phyloP scores from a whole-genome alignment of 2,797 vertebrate species.

The Selene dorsalis region DNA sequence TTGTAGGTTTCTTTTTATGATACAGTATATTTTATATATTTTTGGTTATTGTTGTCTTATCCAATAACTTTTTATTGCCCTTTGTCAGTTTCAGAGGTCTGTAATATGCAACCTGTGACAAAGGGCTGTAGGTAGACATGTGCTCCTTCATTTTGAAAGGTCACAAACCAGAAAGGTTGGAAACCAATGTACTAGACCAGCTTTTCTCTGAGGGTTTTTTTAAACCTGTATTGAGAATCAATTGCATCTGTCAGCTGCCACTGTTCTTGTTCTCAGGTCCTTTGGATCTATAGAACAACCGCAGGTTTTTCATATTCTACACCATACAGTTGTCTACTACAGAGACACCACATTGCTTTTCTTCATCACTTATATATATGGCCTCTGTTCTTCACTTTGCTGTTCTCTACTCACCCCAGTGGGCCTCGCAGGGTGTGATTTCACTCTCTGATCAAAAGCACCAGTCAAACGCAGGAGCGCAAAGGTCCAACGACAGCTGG shows the following conservation, averaged over 20 bases:
- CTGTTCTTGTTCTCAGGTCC: conserved; percentile 41
- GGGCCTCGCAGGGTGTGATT: conserved; percentile 30
- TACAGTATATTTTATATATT: not conserved
- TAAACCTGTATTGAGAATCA: conserved; percentile 22
- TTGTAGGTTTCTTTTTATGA: not conserved
- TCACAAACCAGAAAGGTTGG: not conserved
- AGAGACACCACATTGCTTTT: not conserved
- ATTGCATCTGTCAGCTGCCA: conserved; percentile 39
- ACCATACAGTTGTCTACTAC: conserved; percentile 22
- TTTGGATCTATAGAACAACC: conserved; percentile 45
- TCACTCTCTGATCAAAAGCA: conserved; percentile 45
- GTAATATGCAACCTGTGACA: not conserved
- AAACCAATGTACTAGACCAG: not conserved
- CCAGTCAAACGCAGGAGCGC: conserved; percentile 41
- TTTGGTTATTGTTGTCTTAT: not conserved
- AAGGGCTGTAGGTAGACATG: not conserved
- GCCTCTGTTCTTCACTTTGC: conserved; percentile 31
- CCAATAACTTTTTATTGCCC: not conserved
- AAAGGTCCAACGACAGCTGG: conserved; percentile 34
- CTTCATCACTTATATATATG: conserved; percentile 17
- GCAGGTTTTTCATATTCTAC: conserved; percentile 38
- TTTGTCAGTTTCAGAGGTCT: not conserved
- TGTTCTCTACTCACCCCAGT: conserved; percentile 39
- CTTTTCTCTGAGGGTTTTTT: not conserved
- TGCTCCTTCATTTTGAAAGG: conserved; percentile 9